Percentiles rank a stretch among this genome's conserved stretches.
Evolutionary conservation across 2,113 vertebrate genomes (phyloP).

Genomic region (Paracyprichromis sp.): DNA sequence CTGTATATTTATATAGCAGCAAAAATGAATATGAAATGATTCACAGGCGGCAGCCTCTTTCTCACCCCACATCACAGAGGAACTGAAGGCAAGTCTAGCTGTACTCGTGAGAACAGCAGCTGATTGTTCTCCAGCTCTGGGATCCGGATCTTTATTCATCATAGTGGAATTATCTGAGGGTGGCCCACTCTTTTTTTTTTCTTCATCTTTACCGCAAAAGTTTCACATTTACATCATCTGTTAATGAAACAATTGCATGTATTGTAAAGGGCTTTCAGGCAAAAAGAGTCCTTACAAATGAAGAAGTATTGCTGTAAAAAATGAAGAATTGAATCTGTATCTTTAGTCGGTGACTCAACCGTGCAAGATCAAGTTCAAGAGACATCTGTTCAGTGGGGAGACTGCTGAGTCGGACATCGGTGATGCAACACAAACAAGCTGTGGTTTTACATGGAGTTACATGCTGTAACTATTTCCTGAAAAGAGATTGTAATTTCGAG

Average conservation of each 20-base stretch:
- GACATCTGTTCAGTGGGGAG: slow-evolving; percentile 13
- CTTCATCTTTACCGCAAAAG: not conserved
- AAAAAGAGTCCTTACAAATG: not conserved
- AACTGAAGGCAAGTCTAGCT: not conserved
- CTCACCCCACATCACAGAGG: not conserved
- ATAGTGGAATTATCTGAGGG: not conserved
- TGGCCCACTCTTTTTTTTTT: not conserved
- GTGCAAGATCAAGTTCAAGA: not conserved
- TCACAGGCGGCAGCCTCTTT: not conserved
- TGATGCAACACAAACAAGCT: slow-evolving; percentile 7
- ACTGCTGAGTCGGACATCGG: slow-evolving; percentile 1
- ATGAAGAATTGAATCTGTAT: not conserved
- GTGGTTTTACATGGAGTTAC: not conserved
- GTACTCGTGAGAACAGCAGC: not conserved
- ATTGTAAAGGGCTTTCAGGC: not conserved
- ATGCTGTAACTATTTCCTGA: not conserved
- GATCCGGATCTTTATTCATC: not conserved
- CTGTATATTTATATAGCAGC: not conserved
- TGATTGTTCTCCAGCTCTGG: not conserved
- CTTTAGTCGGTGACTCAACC: slow-evolving; percentile 3
- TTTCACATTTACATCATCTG: not conserved
- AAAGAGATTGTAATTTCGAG: not conserved
- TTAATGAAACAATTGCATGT: not conserved
- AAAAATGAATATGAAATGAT: not conserved
- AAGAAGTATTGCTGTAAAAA: not conserved